Percentiles rank a stretch among this genome's conserved stretches.
Evolutionary conservation across 1,140 invertebrate species (phyloP).

Genomic region (Drosophila arawakana): DNA sequence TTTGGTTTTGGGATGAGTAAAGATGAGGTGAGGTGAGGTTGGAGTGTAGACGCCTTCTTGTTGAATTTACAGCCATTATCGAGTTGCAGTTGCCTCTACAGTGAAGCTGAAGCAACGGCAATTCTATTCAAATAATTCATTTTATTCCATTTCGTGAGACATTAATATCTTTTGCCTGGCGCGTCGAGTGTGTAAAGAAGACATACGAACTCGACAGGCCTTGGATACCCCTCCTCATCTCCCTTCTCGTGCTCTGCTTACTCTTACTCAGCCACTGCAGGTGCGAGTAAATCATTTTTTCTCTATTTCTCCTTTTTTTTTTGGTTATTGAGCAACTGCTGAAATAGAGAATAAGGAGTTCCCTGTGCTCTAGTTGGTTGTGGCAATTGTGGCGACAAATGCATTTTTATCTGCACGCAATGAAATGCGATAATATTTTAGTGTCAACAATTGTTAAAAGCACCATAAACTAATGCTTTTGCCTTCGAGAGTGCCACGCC

Average conservation of each 20-base stretch:
- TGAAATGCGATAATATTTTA: slow-evolving; percentile 84
- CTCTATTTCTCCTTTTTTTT: slow-evolving; percentile 28
- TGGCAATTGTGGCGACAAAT: slow-evolving; percentile 81
- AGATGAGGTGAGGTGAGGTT: neutral
- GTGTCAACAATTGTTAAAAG: slow-evolving; percentile 84
- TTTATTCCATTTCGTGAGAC: slow-evolving; percentile 81
- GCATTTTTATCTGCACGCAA: slow-evolving; percentile 83
- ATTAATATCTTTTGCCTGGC: slow-evolving; percentile 78
- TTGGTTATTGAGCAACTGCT: slow-evolving; percentile 12
- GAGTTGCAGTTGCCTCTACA: slow-evolving; percentile 55
- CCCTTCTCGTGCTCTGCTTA: too few species aligned
- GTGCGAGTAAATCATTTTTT: slow-evolving; percentile 80
- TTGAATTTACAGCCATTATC: slow-evolving; percentile 81
- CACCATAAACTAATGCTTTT: slow-evolving; percentile 81
- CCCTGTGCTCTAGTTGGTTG: slow-evolving; percentile 38
- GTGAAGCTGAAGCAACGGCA: slow-evolving; percentile 56
- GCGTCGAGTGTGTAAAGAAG: slow-evolving; percentile 77
- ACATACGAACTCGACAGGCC: slow-evolving; percentile 72
- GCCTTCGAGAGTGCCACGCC: slow-evolving; percentile 8
- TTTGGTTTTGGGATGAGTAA: neutral
- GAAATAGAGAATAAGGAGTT: slow-evolving; percentile 7
- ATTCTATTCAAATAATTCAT: slow-evolving; percentile 84
- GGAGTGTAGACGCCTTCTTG: slow-evolving; percentile 35
- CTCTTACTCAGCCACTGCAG: slow-evolving; percentile 41
- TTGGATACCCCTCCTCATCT: slow-evolving; percentile 4